Evolutionary conservation across 1,140 invertebrate species (phyloP).

Genomic region (Drosophila teissieri): DNA sequence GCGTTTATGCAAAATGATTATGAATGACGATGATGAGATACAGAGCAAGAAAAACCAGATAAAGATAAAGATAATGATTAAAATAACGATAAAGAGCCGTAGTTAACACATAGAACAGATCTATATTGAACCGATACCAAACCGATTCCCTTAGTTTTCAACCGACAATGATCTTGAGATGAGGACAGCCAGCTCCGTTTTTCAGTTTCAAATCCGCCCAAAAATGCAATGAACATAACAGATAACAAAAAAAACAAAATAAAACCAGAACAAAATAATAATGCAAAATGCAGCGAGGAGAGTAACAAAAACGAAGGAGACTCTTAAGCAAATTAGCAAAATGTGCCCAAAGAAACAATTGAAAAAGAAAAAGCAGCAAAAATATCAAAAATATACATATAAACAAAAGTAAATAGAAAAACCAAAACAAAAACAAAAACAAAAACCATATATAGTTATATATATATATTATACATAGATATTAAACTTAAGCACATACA

Average conservation of each 20-base stretch:
- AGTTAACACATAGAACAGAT: conserved; percentile 42
- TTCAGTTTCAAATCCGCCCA: conserved; percentile 54
- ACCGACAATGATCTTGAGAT: conserved; percentile 17
- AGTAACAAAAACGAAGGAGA: conserved; percentile 5
- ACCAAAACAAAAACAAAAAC: neutral
- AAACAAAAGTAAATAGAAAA: conserved; percentile 39
- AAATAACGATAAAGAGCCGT: conserved; percentile 4
- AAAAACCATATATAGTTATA: conserved; percentile 18
- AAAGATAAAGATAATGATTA: too few species aligned
- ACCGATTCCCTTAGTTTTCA: conserved; percentile 14
- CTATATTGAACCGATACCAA: conserved; percentile 8
- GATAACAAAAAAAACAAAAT: neutral
- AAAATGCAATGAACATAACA: conserved; percentile 22
- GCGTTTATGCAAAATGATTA: conserved; percentile 7
- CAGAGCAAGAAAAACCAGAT: neutral
- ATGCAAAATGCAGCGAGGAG: conserved; percentile 2
- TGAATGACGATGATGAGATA: conserved; percentile 3
- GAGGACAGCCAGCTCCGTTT: conserved; percentile 30
- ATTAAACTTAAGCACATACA: conserved; percentile 43
- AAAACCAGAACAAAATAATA: conserved; percentile 12
- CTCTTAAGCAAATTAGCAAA: conserved; percentile 40
- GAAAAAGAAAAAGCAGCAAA: conserved; percentile 34
- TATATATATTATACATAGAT: conserved; percentile 38
- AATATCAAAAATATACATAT: conserved; percentile 54
- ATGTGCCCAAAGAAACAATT: conserved; percentile 43